A percentile compares a stretch with the other conserved stretches of the same genome.
Conservation (phyloP, 2,113 vertebrate species). For the Ameiurus melas region DNA sequence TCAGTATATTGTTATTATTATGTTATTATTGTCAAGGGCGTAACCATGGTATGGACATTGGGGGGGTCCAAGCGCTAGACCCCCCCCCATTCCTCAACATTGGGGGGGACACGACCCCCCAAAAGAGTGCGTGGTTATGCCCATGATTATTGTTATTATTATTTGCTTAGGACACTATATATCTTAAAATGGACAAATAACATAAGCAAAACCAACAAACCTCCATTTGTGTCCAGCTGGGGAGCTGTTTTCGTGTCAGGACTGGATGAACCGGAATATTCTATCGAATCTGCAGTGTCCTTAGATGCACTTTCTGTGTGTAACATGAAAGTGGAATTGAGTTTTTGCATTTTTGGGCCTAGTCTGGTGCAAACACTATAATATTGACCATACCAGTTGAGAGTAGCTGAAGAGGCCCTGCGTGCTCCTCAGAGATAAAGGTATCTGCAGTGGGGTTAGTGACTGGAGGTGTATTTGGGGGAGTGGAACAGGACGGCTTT, state of each 20-base stretch:
- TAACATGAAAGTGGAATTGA: background rate
- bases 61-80: too few species aligned
- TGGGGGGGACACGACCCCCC: too few species aligned
- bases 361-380: background rate
- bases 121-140: too few species aligned
- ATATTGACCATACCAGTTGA: conserved; percentile 16
- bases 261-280: background rate
- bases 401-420: background rate
- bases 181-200: background rate
- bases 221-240: background rate
- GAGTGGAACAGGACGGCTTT: conserved; percentile 73
- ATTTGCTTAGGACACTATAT: background rate
- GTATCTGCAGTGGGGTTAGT: conserved; percentile 55
- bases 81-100: too few species aligned
- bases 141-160: too few species aligned
- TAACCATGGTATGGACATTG: too few species aligned
- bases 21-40: too few species aligned
- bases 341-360: background rate
- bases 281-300: background rate
- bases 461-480: conserved; percentile 46
- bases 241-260: background rate
- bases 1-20: background rate
- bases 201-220: background rate
- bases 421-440: conserved; percentile 11
- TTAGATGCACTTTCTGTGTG: conserved; percentile 10